A percentile compares a stretch with the other conserved stretches of the same genome.
Evolutionary conservation across 2,797 vertebrate species (phyloP).

Genomic region (Rhinoraja longicauda): DNA sequence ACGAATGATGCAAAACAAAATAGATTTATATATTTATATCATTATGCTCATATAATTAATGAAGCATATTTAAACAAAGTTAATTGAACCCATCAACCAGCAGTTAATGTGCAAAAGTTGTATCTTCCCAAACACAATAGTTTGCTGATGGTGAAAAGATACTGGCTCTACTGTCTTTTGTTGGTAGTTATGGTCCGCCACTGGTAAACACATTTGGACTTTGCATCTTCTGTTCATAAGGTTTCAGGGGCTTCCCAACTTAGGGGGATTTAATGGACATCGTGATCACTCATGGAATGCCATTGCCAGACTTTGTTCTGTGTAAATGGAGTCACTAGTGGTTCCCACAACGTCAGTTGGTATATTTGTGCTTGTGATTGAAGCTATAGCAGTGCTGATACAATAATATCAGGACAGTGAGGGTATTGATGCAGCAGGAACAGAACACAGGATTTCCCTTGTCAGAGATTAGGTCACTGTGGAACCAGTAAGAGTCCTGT

Average conservation of each 20-base stretch:
- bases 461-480: not conserved
- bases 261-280: not conserved
- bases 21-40: not conserved
- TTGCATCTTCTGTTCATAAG: not conserved
- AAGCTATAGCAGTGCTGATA: not conserved
- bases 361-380: slow-evolving; percentile 23
- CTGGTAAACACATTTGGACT: not conserved
- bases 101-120: not conserved
- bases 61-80: not conserved
- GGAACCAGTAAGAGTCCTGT: not conserved
- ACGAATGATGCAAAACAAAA: not conserved
- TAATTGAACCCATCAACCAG: not conserved
- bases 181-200: not conserved
- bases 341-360: slow-evolving; percentile 8
- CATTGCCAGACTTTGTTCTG: slow-evolving; percentile 13
- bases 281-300: not conserved
- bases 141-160: not conserved
- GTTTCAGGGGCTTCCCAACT: not conserved
- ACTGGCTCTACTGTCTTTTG: too few species aligned
- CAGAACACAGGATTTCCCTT: slow-evolving; percentile 32
- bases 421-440: slow-evolving; percentile 10
- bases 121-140: not conserved
- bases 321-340: slow-evolving; percentile 4
- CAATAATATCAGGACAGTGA: not conserved
- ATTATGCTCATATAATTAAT: not conserved